Evolutionary conservation across 2,113 vertebrate genomes (phyloP).

Genomic region (Spermophilus dauricus): DNA sequence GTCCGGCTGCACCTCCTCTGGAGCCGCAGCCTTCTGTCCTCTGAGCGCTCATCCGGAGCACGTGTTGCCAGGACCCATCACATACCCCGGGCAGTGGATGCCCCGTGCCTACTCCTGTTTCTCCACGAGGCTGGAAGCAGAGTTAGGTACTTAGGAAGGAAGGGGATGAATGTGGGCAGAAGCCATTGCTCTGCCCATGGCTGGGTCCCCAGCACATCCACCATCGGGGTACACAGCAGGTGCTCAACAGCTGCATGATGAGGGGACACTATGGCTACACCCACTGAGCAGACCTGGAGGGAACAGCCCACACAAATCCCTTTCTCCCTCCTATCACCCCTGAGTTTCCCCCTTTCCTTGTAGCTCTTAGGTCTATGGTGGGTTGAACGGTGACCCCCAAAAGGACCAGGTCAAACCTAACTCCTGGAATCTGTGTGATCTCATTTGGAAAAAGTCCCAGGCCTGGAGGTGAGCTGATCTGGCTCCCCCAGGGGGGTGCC

Average conservation of each 20-base stretch:
- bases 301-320: not conserved
- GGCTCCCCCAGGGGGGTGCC: not conserved
- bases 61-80: not conserved
- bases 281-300: no score
- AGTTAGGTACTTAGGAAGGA: not conserved
- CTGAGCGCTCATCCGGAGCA: fast-evolving
- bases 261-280: no score
- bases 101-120: not conserved
- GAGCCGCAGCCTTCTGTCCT: not conserved
- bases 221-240: not conserved
- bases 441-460: not conserved
- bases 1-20: fast-evolving
- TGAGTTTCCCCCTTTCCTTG: not conserved
- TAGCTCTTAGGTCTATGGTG: not conserved
- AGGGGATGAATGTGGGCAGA: not conserved
- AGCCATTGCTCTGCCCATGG: fast-evolving
- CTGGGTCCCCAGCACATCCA: not conserved
- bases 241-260: fast-evolving
- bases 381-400: not conserved
- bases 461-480: not conserved
- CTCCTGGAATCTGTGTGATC: not conserved
- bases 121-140: not conserved
- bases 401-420: fast-evolving
- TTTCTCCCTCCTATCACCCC: not conserved
- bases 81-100: fast-evolving